Conservation (phyloP, 1,140 invertebrate genomes). For the Ephestia elutella region DNA sequence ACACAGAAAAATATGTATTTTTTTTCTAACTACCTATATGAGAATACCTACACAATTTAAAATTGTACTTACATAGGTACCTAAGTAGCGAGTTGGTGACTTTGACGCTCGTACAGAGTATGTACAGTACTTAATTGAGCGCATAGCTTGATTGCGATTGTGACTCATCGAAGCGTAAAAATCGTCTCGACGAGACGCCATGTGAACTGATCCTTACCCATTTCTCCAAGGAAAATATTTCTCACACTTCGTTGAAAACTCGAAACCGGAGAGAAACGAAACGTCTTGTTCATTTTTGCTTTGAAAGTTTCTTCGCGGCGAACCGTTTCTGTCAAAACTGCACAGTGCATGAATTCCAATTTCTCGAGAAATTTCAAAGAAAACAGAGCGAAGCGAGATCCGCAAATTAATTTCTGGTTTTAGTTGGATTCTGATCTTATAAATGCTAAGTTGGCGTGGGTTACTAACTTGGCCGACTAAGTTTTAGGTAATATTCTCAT, state of each 20-base stretch:
- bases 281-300: constrained; percentile 9
- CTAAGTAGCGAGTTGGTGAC: too few relatives aligned
- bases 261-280: background rate
- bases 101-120: too few relatives aligned
- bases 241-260: constrained; percentile 5
- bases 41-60: too few relatives aligned
- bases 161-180: background rate
- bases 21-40: too few relatives aligned
- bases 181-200: background rate
- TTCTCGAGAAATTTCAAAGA: background rate
- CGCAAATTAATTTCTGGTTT: constrained; percentile 6
- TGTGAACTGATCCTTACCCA: background rate
- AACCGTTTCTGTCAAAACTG: constrained; percentile 8
- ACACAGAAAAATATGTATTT: too few relatives aligned
- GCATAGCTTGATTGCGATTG: background rate
- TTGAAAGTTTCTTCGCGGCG: background rate
- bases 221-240: constrained; percentile 5
- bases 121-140: too few relatives aligned
- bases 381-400: background rate
- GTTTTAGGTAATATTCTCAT: constrained; percentile 7
- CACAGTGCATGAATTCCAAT: constrained; percentile 9
- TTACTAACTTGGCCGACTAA: background rate
- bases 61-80: too few relatives aligned
- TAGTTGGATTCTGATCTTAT: constrained; percentile 3
- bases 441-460: constrained; percentile 1